These are phyloP conservation scores for Diplodus sargus DNA, from an alignment of 2,797 vertebrate species.

Conservation along the genomic window DNA sequence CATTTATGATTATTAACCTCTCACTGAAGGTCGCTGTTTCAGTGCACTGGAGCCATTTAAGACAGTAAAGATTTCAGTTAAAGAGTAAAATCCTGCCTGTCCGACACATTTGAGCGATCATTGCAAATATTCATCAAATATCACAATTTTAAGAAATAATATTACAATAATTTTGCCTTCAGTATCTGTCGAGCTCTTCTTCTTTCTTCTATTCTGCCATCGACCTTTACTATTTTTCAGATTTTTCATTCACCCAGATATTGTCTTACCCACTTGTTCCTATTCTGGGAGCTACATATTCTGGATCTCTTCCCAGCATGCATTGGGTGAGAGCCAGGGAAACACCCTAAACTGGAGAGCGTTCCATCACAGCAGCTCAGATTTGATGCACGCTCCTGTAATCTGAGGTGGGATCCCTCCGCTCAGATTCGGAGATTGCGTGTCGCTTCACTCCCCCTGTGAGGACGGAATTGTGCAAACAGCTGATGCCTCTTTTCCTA, in stretches of 20 bases:
- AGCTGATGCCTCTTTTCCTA: constrained; percentile 59
- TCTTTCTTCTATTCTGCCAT: neutral
- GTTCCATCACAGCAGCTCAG: constrained; percentile 48
- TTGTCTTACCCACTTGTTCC: constrained; percentile 41
- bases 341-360: constrained; percentile 36
- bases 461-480: constrained; percentile 58
- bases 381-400: constrained; percentile 47
- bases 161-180: too few relatives aligned
- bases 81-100: too few relatives aligned
- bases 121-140: too few relatives aligned
- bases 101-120: too few relatives aligned
- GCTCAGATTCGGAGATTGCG: constrained; percentile 10
- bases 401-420: constrained; percentile 43
- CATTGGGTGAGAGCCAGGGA: constrained; percentile 44
- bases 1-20: too few relatives aligned
- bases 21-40: too few relatives aligned
- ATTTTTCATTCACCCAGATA: constrained; percentile 30
- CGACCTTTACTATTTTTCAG: neutral
- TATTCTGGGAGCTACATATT: constrained; percentile 29
- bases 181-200: too few relatives aligned
- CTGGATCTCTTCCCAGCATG: constrained; percentile 58
- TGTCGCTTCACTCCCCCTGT: constrained; percentile 25
- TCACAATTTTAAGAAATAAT: too few relatives aligned
- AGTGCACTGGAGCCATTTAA: too few relatives aligned
- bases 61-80: too few relatives aligned